These are phyloP conservation scores for Ceratosolen fusciceps DNA, from an alignment of 1,140 invertebrate genomes.

Conservation along the genomic window DNA sequence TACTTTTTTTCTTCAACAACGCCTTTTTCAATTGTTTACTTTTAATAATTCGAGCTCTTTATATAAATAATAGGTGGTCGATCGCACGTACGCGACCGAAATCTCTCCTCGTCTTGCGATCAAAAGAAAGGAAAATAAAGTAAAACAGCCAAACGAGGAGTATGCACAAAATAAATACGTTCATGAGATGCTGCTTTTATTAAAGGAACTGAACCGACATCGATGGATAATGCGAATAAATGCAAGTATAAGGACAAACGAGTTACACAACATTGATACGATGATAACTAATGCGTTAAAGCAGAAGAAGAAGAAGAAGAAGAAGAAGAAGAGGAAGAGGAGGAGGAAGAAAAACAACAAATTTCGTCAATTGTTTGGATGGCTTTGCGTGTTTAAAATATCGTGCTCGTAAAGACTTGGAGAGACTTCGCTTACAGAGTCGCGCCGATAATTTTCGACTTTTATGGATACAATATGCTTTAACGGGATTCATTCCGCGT, in stretches of 20 bases:
- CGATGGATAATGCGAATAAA: constrained; percentile 44
- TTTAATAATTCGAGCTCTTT: constrained; percentile 39
- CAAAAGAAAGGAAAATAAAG: background rate
- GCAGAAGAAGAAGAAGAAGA: no score
- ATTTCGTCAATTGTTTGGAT: constrained; percentile 1
- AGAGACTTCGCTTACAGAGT: constrained; percentile 28
- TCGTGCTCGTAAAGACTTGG: background rate
- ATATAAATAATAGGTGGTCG: constrained; percentile 44
- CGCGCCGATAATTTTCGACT: constrained; percentile 31
- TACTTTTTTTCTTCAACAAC: constrained; percentile 51
- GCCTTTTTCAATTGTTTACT: constrained; percentile 23
- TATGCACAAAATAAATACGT: constrained; percentile 7
- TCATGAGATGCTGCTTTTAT: background rate
- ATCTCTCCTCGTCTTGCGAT: constrained; percentile 23
- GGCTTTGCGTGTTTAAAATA: constrained; percentile 5
- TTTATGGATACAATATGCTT: constrained; percentile 40
- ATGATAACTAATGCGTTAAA: background rate
- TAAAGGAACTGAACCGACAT: constrained; percentile 41
- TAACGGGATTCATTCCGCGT: constrained; percentile 16
- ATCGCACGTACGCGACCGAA: constrained; percentile 47
- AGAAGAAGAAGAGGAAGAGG: no score
- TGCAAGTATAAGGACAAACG: constrained; percentile 24
- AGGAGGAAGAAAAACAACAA: no score
- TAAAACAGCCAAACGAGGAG: constrained; percentile 2
- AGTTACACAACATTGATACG: background rate